phyloP scores from a whole-genome alignment of 2,888 invertebrate species.

The Sinohyriopsis cumingii region DNA sequence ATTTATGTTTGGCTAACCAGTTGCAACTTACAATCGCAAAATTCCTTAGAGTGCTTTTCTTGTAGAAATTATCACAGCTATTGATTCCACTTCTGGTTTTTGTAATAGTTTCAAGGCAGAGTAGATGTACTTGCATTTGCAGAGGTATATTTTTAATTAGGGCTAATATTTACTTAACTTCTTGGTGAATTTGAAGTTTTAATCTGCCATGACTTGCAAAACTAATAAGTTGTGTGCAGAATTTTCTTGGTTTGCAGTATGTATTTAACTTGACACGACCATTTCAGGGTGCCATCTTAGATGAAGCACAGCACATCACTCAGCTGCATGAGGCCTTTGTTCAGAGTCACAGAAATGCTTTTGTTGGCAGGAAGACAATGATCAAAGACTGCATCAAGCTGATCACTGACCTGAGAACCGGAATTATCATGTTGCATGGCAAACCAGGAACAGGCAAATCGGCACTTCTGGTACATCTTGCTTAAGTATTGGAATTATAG shows the following conservation, averaged over 20 bases:
- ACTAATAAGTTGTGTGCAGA: too few species aligned
- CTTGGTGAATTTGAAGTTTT: too few species aligned
- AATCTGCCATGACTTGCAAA: too few species aligned
- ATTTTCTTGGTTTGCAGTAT: neutral
- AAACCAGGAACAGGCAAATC: constrained; percentile 71
- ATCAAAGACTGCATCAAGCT: constrained; percentile 54
- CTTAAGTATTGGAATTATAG: neutral
- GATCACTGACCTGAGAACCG: constrained; percentile 45
- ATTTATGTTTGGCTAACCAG: too few species aligned
- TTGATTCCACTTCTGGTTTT: too few species aligned
- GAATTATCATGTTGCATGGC: constrained; percentile 65
- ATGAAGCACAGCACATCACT: constrained; percentile 55
- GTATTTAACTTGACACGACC: neutral
- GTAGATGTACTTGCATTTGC: too few species aligned
- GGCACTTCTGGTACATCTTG: constrained; percentile 63
- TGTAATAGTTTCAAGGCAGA: too few species aligned
- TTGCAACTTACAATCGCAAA: too few species aligned
- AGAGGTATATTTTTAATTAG: too few species aligned
- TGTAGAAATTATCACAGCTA: too few species aligned
- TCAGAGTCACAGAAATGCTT: constrained; percentile 44
- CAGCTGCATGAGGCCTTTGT: constrained; percentile 63
- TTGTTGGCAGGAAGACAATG: constrained; percentile 61
- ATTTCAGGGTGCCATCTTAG: constrained; percentile 56
- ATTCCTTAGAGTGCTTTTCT: too few species aligned
- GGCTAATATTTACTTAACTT: too few species aligned